Evolutionary conservation across 2,797 vertebrate species (phyloP), one percentile per base, ranked within the genome.

Genomic region (Podarcis siculus): DNA sequence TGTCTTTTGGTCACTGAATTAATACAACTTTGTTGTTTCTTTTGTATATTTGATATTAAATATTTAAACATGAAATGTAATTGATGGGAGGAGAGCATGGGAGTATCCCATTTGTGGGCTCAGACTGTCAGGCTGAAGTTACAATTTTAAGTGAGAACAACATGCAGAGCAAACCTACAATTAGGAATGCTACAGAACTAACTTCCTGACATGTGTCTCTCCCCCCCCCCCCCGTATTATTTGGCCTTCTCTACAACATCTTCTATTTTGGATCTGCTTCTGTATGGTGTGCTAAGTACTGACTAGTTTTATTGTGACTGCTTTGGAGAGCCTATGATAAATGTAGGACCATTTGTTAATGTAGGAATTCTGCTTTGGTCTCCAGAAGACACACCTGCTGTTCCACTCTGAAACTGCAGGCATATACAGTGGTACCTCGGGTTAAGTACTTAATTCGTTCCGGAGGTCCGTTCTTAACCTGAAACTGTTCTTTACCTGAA

Each of bases 241-340:
- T 83, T 66, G 89, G 15, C 45, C 84, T 66, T 81, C 55, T 39
- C 3, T n/a, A 12, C 1, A 49, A 64, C 45, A 83, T 87, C 90
- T 49, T 12, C 45, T 91, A 27, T 87, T 91, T 86, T 88, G 25
- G 49, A 91, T 90, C 87, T 89, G 39, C 83, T 27, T 86, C 90
- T 58, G n/a, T 61, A 58, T 39, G 85, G 17, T 58, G 61, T 80
- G 32, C 73, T 32, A 49, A 78, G n/a, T 37, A 72, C 45, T 71
- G 37, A n/a, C 19, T 87, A 61, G 27, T 72, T 83, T 23, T 39
- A 13, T 10, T 8, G 2, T 67, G 23, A 45, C 30, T 71, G 66
- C 5, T 67, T 10, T 83, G 32, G 69, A 35, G 45, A 83, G 42
- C 30, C 45, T 55, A 55, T 72, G 82, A 55, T 49, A 71, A 49